Percentiles rank a stretch among this genome's conserved stretches.
phyloP scores from a whole-genome alignment of 2,113 vertebrate genomes.

The Vimba vimba region DNA sequence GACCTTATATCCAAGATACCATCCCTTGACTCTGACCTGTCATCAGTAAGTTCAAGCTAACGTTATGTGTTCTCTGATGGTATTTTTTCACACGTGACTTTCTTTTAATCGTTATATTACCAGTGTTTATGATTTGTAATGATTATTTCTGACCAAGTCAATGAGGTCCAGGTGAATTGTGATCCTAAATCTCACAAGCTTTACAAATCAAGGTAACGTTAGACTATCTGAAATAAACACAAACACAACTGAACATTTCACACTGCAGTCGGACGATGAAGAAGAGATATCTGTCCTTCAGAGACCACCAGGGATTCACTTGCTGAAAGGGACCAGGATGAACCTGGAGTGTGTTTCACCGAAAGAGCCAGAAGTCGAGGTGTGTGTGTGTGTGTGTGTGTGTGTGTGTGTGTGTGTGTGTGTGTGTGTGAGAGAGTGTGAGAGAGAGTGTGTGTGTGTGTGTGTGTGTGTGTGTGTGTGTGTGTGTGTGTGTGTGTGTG shows the following conservation, averaged over 20 bases:
- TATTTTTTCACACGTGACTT: not conserved
- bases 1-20: constrained; percentile 77
- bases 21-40: constrained; percentile 74
- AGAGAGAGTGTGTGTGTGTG: constrained; percentile 61
- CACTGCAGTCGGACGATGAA: constrained; percentile 74
- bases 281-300: constrained; percentile 78
- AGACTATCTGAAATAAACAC: not conserved
- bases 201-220: not conserved
- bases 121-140: no score
- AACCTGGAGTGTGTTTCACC: constrained; percentile 59
- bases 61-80: not conserved
- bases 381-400: constrained; percentile 45
- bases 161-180: not conserved
- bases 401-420: not conserved
- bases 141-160: not conserved
- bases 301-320: constrained; percentile 67
- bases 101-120: not conserved
- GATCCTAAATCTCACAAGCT: not conserved
- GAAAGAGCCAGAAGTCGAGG: constrained; percentile 66
- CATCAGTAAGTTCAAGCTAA: constrained; percentile 55
- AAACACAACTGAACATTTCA: not conserved
- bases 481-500: constrained; percentile 61
- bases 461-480: constrained; percentile 54
- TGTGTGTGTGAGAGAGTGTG: no score
- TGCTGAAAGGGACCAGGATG: constrained; percentile 68